Evolutionary conservation across 2,888 invertebrate genomes (phyloP), one percentile per base, ranked within the genome.

Genomic region (Dinocampus coccinellae): DNA sequence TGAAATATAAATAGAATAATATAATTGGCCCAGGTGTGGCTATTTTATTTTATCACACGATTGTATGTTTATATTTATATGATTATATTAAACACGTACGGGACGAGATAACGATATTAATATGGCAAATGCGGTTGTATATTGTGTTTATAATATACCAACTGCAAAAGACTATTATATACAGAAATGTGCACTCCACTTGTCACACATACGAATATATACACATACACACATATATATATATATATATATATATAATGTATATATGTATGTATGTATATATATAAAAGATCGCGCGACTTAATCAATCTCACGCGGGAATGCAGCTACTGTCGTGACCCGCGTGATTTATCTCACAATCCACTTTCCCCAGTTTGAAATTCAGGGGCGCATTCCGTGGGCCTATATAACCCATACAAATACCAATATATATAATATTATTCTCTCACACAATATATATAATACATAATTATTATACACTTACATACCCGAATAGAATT

Each of bases 291-390:
- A 55, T 55, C 24, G 24, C 73, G 73, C 73, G 61, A 78, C 80
- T 81, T 79, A 82, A 82, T 82, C 82, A 79, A 82, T 81, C 77
- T 81, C 76, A 73, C 34, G 65, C 60, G 55, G 76, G 79, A 79
- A 80, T 80, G 79, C 75, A 70, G 75, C 77, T 76, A 74, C 76
- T 73, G 77, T 71, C 77, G 75, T 74, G 73, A 47, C 63, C 42
- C 29, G 22, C 22, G 75, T 78, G 79, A 82, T 81, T 81, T 81
- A 81, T 80, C 39, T 57, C 58, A 16, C 16, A 16, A 42, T 39
- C 57, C 34, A 55, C 65, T 66, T 64, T 64, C 65, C 34, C 36
- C 22, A 33, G 55, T 55, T 55, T 22, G 1, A 55, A 24, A 24
- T 26, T 26, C 55, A 26, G 55, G 55, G 24, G 55, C 26, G 55